A percentile compares a stretch with the other conserved stretches of the same genome.
These are phyloP conservation scores for Ectemnius continuus DNA, from an alignment of 2,888 invertebrate genomes.

Conservation along the genomic window DNA sequence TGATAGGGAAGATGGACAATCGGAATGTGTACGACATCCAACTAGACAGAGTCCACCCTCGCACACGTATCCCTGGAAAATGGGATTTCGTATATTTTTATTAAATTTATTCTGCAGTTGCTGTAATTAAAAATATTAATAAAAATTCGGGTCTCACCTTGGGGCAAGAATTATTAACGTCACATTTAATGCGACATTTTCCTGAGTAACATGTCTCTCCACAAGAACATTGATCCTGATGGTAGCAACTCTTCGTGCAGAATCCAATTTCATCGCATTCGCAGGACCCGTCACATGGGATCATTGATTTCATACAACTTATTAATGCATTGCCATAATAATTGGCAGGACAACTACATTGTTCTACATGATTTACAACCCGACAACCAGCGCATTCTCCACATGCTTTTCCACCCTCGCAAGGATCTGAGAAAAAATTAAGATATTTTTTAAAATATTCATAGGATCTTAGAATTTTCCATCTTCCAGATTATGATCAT, in stretches of 20 bases:
- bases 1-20: constrained; percentile 88
- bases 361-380: constrained; percentile 90
- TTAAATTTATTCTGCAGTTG: background rate
- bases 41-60: constrained; percentile 85
- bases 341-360: constrained; percentile 90
- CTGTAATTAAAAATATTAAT: background rate
- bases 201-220: constrained; percentile 88
- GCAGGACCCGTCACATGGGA: constrained; percentile 87
- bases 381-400: constrained; percentile 91
- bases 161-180: constrained; percentile 83
- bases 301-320: constrained; percentile 86
- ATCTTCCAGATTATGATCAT: constrained; percentile 59
- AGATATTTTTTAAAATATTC: too few relatives aligned
- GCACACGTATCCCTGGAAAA: constrained; percentile 87
- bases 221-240: constrained; percentile 86
- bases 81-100: background rate
- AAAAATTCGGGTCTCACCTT: constrained; percentile 68
- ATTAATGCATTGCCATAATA: constrained; percentile 90
- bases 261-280: constrained; percentile 90
- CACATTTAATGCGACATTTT: constrained; percentile 87
- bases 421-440: constrained; percentile 82
- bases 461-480: too few relatives aligned
- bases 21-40: constrained; percentile 88
- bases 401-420: constrained; percentile 85
- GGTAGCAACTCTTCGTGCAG: constrained; percentile 85